Percentiles rank a stretch among this genome's conserved stretches.
Evolutionary conservation across 1,140 invertebrate genomes (phyloP).

Genomic region (Bombus consobrinus): DNA sequence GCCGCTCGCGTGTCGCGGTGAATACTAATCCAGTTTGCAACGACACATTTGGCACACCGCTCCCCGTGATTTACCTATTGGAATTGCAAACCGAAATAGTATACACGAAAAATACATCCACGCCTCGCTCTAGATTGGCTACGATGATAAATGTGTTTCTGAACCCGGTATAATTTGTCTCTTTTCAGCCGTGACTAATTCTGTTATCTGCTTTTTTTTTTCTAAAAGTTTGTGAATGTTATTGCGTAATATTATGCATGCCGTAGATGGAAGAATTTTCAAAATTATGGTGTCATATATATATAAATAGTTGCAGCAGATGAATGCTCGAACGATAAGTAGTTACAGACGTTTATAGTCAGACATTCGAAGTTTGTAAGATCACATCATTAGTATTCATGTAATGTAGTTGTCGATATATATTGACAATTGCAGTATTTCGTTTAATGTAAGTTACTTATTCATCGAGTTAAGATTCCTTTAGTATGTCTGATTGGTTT

Average conservation of each 20-base stretch:
- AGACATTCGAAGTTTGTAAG: neutral
- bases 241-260: neutral
- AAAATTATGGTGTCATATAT: neutral
- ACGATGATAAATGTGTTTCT: conserved; percentile 16
- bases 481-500: neutral
- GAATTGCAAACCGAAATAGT: conserved; percentile 24
- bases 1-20: conserved; percentile 11
- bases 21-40: conserved; percentile 51
- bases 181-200: too few species aligned
- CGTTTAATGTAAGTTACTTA: too few species aligned
- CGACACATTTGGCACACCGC: conserved; percentile 26
- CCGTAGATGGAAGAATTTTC: neutral
- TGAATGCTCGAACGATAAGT: neutral
- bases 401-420: too few species aligned
- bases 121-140: neutral
- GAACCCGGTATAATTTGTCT: conserved; percentile 2
- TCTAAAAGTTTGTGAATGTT: neutral
- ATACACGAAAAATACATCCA: conserved; percentile 3
- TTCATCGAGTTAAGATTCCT: too few species aligned
- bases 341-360: neutral
- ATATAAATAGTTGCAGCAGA: neutral
- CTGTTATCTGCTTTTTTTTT: neutral
- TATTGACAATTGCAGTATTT: too few species aligned
- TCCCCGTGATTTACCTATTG: conserved; percentile 42
- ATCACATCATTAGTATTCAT: neutral